Percentiles rank a stretch among this genome's conserved stretches.
phyloP scores from a whole-genome alignment of 2,888 invertebrate species.

The Arge pagana region DNA sequence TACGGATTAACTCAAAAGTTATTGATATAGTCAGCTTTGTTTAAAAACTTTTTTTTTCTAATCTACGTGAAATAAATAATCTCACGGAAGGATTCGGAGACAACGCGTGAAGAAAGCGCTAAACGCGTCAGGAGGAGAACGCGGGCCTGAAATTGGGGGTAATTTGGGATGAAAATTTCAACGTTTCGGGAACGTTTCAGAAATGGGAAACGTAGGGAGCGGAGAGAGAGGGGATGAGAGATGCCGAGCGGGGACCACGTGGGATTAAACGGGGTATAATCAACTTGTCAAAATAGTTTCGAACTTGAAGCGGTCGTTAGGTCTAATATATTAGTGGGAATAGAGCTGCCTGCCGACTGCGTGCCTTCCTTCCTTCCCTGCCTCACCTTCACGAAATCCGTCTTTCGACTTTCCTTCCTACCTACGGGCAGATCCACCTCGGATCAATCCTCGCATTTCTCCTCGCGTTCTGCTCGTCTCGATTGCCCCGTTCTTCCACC shows the following conservation, averaged over 20 bases:
- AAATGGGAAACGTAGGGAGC: too few relatives aligned
- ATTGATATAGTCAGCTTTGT: too few relatives aligned
- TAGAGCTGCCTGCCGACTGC: constrained; percentile 22
- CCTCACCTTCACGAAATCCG: neutral
- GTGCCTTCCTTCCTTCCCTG: neutral
- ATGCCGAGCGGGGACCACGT: constrained; percentile 2
- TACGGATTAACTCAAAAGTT: too few relatives aligned
- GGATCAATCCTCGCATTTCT: too few relatives aligned
- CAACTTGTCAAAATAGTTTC: constrained; percentile 42
- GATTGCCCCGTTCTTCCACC: too few relatives aligned
- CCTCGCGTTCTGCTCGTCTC: too few relatives aligned
- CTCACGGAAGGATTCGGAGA: neutral
- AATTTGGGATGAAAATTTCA: constrained; percentile 28
- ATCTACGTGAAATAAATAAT: too few relatives aligned
- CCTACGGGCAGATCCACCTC: too few relatives aligned
- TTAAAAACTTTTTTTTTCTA: too few relatives aligned
- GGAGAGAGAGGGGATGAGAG: too few relatives aligned
- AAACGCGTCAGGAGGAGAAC: constrained; percentile 26
- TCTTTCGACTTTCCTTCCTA: too few relatives aligned
- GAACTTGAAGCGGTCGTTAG: constrained; percentile 26
- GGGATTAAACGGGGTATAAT: constrained; percentile 33
- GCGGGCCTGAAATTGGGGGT: constrained; percentile 26
- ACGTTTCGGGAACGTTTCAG: constrained; percentile 30
- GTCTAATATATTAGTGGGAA: constrained; percentile 30
- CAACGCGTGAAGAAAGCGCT: constrained; percentile 1